Evolutionary conservation across 2,888 invertebrate species (phyloP), one percentile per base, ranked within the genome.

Genomic region (Oscheius sp.): DNA sequence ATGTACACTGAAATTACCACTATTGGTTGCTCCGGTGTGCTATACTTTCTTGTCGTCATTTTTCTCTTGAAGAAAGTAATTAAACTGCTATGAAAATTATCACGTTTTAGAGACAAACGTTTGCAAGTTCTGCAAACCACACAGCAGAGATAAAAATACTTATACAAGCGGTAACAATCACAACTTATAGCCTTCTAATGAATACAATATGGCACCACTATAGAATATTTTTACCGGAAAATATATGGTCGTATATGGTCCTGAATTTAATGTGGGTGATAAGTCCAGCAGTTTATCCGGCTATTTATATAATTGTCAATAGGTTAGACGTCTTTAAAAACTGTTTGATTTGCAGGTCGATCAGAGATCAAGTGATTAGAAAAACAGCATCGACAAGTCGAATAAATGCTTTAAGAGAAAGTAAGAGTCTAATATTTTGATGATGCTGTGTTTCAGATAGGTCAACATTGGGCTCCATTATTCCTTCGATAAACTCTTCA

Each of bases 221-320:
- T n/a, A n/a, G n/a, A 41, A 41, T 41, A 17, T 41, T 17, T 41
- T 20, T 3, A 3, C 41, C 41, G 12, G 20, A 6, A 12, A 41
- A 41, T 12, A 41, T 78, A 9, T 71, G 75, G 68, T 72, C 78
- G 8, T 80, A 78, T 54, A 70, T 65, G 12, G 75, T 67, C 6
- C 69, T 82, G 28, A 82, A 82, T 51, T 77, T 81, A 26, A 81
- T 82, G 81, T 82, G 82, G 82, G 80, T 82, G 33, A 61, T 77
- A 49, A 82, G 80, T 56, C 72, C 75, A 49, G 82, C 78, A 32
- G 75, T 82, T 12, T 77, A 82, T 72, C 82, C 82, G 0, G 12
- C 80, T n/a, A 74, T 82, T 38, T 82, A 81, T 44, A 71, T 81
- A 22, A 72, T 78, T 66, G 76, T 78, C 9, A 80, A 81, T 41